phyloP scores from a whole-genome alignment of 2,113 vertebrate species.

The Forbesichthys agassizii region DNA sequence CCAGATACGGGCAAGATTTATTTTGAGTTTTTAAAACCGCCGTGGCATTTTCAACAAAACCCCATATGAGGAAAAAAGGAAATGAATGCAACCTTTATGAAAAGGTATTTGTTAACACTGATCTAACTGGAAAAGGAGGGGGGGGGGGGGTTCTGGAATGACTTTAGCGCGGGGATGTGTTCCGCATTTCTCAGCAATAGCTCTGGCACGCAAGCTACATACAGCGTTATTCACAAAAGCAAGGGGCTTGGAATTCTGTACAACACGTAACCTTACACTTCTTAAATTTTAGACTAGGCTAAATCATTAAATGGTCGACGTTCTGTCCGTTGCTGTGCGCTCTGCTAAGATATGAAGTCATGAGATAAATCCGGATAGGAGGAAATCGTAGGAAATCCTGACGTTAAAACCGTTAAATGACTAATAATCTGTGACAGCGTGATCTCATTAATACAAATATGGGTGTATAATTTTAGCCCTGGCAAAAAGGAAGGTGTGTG shows the following conservation, averaged over 20 bases:
- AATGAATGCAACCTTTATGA: constrained; percentile 66
- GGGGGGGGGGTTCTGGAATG: constrained; percentile 32
- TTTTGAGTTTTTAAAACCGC: constrained; percentile 63
- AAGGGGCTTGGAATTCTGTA: background rate
- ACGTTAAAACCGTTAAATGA: constrained; percentile 86
- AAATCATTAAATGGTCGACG: constrained; percentile 28
- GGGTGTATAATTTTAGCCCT: constrained; percentile 89
- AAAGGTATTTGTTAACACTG: constrained; percentile 71
- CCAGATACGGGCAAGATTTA: constrained; percentile 41
- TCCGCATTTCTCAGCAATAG: constrained; percentile 52
- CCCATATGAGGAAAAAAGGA: constrained; percentile 33
- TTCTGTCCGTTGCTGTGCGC: constrained; percentile 31
- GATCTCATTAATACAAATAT: constrained; percentile 96
- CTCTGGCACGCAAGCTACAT: constrained; percentile 36
- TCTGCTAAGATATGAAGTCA: constrained; percentile 58
- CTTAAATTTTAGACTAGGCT: constrained; percentile 10
- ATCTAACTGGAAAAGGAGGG: constrained; percentile 52
- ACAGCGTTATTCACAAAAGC: constrained; percentile 32
- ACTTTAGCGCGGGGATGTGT: constrained; percentile 53
- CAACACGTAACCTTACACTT: constrained; percentile 31
- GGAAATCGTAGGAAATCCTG: constrained; percentile 83
- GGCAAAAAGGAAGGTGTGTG: constrained; percentile 67
- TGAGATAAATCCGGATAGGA: constrained; percentile 83
- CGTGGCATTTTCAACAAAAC: constrained; percentile 55
- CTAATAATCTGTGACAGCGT: constrained; percentile 92